Base-by-base conservation (phyloP, 2,888 invertebrate species). In the Biston stratarius region DNA sequence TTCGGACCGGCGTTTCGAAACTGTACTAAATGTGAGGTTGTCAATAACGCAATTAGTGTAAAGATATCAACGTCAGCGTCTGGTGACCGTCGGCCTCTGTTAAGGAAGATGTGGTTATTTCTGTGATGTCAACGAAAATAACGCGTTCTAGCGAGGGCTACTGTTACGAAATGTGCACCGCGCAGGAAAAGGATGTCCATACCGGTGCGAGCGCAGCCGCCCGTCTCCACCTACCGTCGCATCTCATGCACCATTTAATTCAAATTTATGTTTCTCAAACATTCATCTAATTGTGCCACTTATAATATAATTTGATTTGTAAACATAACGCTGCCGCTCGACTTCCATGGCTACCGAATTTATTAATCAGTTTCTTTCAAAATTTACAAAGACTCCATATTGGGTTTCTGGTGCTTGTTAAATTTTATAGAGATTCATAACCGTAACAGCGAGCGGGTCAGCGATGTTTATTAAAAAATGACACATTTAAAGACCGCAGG, bases 21-120 rank as follows among this genome's bases (percentile, higher is more conserved):
- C 82, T 79, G 77, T 85, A 85, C 85, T 84, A 85, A 86, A 87
- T 82, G 83, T 84, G 81, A 81, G 78, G 80, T 85, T 90, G 92
- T 92, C 93, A 93, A 92, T 93, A 93, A 86, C 85, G 90, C 85
- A 91, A 92, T 94, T 92, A 93, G 92, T 87, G 90, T 91, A 88
- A 90, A 92, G 88, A 87, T 88, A 89, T 92, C 90, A 91, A 89
- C 92, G 91, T 90, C 90, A 84, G 82, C 87, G 87, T 85, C 84
- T 86, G 85, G 85, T 86, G 84, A 85, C 85, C 87, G 87, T 83
- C 84, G 82, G 76, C 71, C 80, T 83, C 80, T 86, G 86, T 87
- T 88, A 87, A 88, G 88, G 87, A 86, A 91, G 88, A 88, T 84
- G 87, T 73, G 85, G 88, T 92, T 94, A 94, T 94, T 93, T 93